Evolutionary conservation across 2,797 vertebrate species (phyloP), one percentile per base, ranked within the genome.

Genomic region (Calcarius lapponicus): DNA sequence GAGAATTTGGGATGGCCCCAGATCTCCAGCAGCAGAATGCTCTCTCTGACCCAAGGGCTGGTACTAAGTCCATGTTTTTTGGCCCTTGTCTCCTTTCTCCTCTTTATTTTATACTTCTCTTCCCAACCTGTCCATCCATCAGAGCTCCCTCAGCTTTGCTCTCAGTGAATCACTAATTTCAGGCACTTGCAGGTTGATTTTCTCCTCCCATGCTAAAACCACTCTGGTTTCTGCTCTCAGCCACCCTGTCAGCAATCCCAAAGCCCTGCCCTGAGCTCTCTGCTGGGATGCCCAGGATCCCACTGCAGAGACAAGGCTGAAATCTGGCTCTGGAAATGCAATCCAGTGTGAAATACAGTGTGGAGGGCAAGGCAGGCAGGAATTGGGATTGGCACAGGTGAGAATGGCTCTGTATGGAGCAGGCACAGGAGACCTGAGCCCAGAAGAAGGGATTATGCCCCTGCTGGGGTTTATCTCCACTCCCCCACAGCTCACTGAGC

Each of bases 391-490:
- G 62, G 56, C 45, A 25, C 56, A 47, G 78, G 48, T 70, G n/a
- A 4, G 65, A 88, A 45, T 8, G 53, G 56, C 60, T 69, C 17
- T 1, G 0, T 10, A 3, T 25, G 47, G 54, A 73, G 45, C 19
- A 76, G 22, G 54, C 42, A 86, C 40, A 53, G 65, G 20, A 54
- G 34, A 40, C 11, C 47, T 6, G 6, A 42, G 11, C 40, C 31
- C 51, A 65, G 45, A 38, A 45, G 62, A 74, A 50, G 21, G 57
- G 64, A 64, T 84, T 78, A 36, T 13, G 28, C 38, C 56, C 29
- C 28, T 40, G 60, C 53, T 88, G 45, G 80, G n/a, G 48, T 85
- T 96, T 94, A 66, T 95, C 84, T 90, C 70, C 45, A 47, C 58
- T 58, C 42, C 60, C 58, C 32, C 50, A 32, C 4, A 58, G 69